Evolutionary conservation across 1,140 invertebrate species (phyloP), one percentile per base, ranked within the genome.

Genomic region (Temnothorax curvispinosus): DNA sequence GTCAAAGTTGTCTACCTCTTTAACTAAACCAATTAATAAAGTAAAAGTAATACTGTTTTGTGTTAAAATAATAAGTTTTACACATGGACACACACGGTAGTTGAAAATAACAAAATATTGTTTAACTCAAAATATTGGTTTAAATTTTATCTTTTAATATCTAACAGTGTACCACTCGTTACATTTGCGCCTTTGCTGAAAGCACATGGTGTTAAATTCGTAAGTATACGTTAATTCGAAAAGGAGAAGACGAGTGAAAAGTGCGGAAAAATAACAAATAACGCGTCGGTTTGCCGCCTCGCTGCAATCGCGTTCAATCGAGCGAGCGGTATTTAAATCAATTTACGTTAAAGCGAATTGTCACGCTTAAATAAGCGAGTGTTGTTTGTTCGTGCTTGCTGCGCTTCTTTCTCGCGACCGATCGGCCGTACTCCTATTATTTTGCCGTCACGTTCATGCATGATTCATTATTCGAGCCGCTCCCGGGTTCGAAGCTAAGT

Each of bases 391-490:
- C 18, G n/a, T 4, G 15, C 41, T 9, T 1, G 15, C 21, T 8
- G 13, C 54, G 27, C 7, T 50, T 27, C 15, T 11, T 78, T n/a
- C 4, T 65, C 27, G 32, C 50, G 32, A n/a, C 6, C 32, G 11
- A 74, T 44, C n/a, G 3, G 15, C 18, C 18, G 50, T 4, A n/a
- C 13, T 38, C 35, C 2, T 6, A 38, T 58, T 8, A 47, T 58
- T 35, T 72, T 27, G 6, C 11, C 27, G 9, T 41, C 9, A 11
- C 18, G 21, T 69, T 80, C 41, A 41, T 27, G 50, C 69, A 50
- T 58, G 60, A 85, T 77, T 52, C 81, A 77, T 62, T 85, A 76
- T 64, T 76, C 32, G 47, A 54, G 54, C 18, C 35, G 35, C n/a
- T 41, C 3, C 21, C 18, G 15, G 35, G 13, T 15, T 32, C 27